Conservation (phyloP, 2,113 vertebrate genomes). For the Xiphophorus couchianus region DNA sequence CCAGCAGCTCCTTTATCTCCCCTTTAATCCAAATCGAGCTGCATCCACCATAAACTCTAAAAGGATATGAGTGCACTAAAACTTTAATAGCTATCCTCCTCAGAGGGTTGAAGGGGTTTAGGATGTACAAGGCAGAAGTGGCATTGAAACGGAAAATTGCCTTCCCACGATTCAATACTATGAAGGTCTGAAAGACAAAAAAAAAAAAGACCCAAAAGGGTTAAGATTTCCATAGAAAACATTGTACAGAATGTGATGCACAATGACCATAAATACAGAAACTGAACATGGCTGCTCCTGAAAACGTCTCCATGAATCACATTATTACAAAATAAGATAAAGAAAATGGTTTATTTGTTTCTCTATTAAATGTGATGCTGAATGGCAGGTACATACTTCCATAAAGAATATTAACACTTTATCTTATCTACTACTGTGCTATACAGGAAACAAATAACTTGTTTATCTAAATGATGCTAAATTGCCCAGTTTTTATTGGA, state of each 20-base stretch:
- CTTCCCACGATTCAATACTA: conserved; percentile 99
- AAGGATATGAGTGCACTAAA: conserved; percentile 99
- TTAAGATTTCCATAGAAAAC: neutral
- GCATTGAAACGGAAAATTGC: conserved; percentile 98
- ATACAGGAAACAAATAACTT: too few relatives aligned
- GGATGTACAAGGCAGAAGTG: conserved; percentile 95
- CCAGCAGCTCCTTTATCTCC: conserved; percentile 28
- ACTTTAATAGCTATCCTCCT: conserved; percentile 95
- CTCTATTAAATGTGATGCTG: too few relatives aligned
- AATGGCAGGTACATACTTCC: too few relatives aligned
- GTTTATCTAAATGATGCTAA: too few relatives aligned
- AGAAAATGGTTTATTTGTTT: too few relatives aligned
- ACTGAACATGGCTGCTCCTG: too few relatives aligned
- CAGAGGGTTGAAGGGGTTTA: conserved; percentile 96
- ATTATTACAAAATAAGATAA: too few relatives aligned
- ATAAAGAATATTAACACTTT: too few relatives aligned
- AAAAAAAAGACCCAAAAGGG: neutral
- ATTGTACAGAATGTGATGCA: neutral
- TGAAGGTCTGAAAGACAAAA: conserved; percentile 91
- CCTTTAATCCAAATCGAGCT: conserved; percentile 45
- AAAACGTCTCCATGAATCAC: too few relatives aligned
- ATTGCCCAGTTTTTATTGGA: too few relatives aligned
- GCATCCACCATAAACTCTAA: conserved; percentile 50
- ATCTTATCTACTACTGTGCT: too few relatives aligned
- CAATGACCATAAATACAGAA: neutral